These are phyloP conservation scores for Temnothorax ravouxi DNA, from an alignment of 2,888 invertebrate genomes.

Conservation along the genomic window DNA sequence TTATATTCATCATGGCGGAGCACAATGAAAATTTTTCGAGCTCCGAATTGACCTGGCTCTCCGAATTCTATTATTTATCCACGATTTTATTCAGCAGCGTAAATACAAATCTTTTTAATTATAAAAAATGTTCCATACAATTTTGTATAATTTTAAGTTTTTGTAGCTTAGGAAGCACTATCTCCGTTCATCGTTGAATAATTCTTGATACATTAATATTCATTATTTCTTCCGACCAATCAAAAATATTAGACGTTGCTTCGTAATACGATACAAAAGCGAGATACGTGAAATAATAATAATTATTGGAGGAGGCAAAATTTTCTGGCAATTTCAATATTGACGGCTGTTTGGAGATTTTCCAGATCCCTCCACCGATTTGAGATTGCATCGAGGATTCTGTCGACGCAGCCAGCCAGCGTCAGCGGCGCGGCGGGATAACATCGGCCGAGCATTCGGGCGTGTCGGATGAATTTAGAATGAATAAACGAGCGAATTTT, in stretches of 20 bases:
- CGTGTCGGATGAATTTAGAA: constrained; percentile 48
- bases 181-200: neutral
- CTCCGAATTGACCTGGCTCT: neutral
- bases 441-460: constrained; percentile 25
- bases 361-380: constrained; percentile 6
- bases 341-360: constrained; percentile 36
- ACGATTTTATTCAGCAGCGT: neutral
- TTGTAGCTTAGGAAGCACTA: neutral
- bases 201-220: neutral
- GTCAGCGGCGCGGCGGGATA: constrained; percentile 24
- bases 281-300: neutral
- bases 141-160: neutral
- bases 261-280: neutral
- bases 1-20: neutral
- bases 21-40: neutral
- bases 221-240: neutral
- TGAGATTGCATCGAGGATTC: constrained; percentile 48
- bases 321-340: neutral
- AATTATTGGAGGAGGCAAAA: neutral
- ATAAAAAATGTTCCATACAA: neutral
- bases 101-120: neutral
- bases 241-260: neutral
- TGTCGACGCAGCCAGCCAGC: constrained; percentile 28
- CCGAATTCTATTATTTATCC: constrained; percentile 7
- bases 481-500: constrained; percentile 50